Evolutionary conservation across 92 coral and sea anemone genomes (phyloP), one percentile per base, ranked within the genome.

Genomic region (Epizoanthus ramosus): DNA sequence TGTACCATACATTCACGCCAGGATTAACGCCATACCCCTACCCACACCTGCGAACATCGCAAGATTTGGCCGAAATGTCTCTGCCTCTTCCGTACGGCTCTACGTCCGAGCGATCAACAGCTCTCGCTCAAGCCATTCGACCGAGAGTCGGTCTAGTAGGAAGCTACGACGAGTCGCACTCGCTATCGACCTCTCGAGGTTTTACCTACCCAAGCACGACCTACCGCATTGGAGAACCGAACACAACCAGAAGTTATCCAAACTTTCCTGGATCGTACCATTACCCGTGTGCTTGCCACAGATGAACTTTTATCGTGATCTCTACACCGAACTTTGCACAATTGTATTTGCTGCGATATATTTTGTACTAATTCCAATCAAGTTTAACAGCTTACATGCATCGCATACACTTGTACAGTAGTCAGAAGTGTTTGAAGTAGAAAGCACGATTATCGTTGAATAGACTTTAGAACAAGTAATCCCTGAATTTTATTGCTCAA

Each of bases 241-340:
- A 21, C 21, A 12, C 70, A 19, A 19, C 82, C 2, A 45, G 82
- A 63, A 60, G 41, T 31, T 77, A 61, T 57, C 28, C 82, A 21
- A 60, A 77, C 37, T 41, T 61, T 12, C 70, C 80, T 41, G 85
- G 86, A 28, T 67, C 82, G 14, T 64, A 85, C 61, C 94, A 88
- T 47, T 88, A 88, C 41, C 75, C 94, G 12, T 93, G 97, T 82
- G 90, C 89, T 8, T 93, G 97, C 28, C 94, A 91, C 41, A 87
- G 97, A 23, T 93, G 63, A 83, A 77, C 70, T 5, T 19, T 84
- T 14, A 14, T 74, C 63, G n/a, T 16, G 12, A 39, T 17, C 50
- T 60, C 39, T 60, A 41, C 39, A 57, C 54, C 18, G 59, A 12
- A 19, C 59, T 5, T 28, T 41, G 12, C 58, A 45, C 24, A 0